Conservation (phyloP, 1,140 invertebrate genomes). For the Spodoptera litura region DNA sequence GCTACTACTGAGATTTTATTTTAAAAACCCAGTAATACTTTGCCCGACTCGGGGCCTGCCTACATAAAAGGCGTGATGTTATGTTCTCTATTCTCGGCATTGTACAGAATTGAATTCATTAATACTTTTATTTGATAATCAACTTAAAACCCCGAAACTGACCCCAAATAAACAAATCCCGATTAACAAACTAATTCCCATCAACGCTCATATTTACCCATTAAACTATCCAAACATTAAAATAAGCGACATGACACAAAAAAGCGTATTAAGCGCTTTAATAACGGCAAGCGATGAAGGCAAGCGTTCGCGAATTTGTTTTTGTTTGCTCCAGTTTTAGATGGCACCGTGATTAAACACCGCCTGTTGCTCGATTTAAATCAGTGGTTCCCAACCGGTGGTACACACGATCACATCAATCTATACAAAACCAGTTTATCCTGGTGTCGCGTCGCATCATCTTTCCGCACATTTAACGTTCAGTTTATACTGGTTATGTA, state of each 20-base stretch:
- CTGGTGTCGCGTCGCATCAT: too few species aligned
- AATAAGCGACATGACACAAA: conserved; percentile 9
- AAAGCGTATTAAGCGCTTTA: conserved; percentile 1
- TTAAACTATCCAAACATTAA: conserved; percentile 10
- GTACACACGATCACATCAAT: too few species aligned
- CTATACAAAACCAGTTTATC: too few species aligned
- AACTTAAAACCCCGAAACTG: neutral
- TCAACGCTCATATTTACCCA: neutral
- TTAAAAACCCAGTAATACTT: too few species aligned
- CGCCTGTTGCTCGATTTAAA: conserved; percentile 49
- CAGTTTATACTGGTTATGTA: too few species aligned
- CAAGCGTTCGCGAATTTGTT: conserved; percentile 42
- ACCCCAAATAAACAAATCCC: neutral
- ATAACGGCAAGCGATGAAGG: conserved; percentile 26
- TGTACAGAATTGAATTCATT: too few species aligned
- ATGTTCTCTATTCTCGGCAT: too few species aligned
- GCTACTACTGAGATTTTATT: too few species aligned
- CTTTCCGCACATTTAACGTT: too few species aligned
- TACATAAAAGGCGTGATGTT: too few species aligned
- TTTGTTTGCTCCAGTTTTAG: conserved; percentile 36
- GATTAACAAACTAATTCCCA: conserved; percentile 3
- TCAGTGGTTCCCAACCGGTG: neutral
- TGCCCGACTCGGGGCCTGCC: too few species aligned
- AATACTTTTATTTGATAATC: neutral
- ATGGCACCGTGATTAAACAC: conserved; percentile 45